Base-by-base conservation (phyloP, 2,113 vertebrate species). In the Colaptes auratus region DNA sequence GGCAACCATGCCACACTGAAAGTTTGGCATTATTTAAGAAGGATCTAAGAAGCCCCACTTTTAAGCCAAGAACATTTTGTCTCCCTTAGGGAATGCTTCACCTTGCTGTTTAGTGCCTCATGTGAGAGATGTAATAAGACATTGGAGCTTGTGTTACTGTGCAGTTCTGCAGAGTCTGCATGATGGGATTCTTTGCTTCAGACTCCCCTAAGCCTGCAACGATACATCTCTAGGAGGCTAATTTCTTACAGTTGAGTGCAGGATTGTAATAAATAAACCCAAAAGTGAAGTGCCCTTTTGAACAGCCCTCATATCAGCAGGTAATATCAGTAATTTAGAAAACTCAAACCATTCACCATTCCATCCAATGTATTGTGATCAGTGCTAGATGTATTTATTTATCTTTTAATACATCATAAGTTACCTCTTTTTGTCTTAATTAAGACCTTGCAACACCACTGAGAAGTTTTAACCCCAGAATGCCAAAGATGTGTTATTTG, bases 201-300 rank as follows among this genome's bases (percentile, higher is more conserved):
- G 80, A 81, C 91, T 98, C 88, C 94, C 82, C 77, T 63, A 79
- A 86, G 90, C 85, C 97, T 91, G 96, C 97, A 98, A 74, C 7
- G 97, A 97, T 97, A 98, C 98, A 97, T 85, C 98, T 97, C 98
- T 98, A 98, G 98, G 98, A 98, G 97, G 97, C 97, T 98, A 98
- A 98, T 98, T 98, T 98, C 97, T 97, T 97, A 83, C 56, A 97
- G 97, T 92, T 96, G 97, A 98, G 98, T 98, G 97, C 96, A 97
- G 93, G 94, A 97, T 98, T 98, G 98, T 98, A 98, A 98, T 98
- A 98, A 98, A 98, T 97, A 98, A 98, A 98, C 97, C 97, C 95
- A 97, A 98, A 98, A 98, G 95, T 98, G 98, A 98, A 98, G 98
- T 98, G 94, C 96, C 96, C 88, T 97, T 98, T 96, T 98, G 97